A percentile compares a stretch with the other conserved stretches of the same genome.
Evolutionary conservation across 2,797 vertebrate species (phyloP).

Genomic region (Pygocentrus nattereri): DNA sequence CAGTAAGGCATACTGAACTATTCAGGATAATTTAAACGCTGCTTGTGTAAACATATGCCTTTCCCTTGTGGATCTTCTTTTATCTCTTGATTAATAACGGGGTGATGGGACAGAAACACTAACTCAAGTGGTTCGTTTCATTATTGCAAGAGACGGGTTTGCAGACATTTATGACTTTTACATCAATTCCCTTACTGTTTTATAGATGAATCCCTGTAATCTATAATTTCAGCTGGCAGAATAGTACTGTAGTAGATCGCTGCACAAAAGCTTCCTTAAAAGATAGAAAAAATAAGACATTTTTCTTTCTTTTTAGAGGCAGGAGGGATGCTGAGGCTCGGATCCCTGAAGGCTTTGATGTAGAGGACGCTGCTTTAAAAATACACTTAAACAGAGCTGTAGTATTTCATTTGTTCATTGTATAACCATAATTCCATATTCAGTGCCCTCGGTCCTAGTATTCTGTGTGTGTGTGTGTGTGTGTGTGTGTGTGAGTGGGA

Average conservation of each 20-base stretch:
- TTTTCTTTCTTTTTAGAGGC: neutral
- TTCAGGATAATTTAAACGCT: conserved; percentile 33
- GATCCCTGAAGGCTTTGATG: neutral
- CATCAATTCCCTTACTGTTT: conserved; percentile 1
- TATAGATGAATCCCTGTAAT: conserved; percentile 12
- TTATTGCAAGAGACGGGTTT: conserved; percentile 1
- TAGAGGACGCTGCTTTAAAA: neutral
- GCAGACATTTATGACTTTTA: neutral
- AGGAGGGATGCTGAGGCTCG: neutral
- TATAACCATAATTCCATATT: neutral
- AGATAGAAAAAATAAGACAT: neutral
- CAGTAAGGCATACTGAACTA: conserved; percentile 1
- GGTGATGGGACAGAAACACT: too few species aligned
- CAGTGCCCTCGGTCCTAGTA: neutral
- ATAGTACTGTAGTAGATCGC: neutral
- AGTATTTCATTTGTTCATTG: neutral
- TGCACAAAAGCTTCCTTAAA: neutral
- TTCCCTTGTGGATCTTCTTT: too few species aligned
- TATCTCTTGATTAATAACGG: too few species aligned
- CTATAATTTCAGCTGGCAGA: neutral
- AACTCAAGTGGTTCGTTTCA: neutral
- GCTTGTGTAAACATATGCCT: neutral
- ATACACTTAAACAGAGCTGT: neutral
- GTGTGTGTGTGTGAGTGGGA: neutral
- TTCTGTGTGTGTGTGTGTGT: neutral